Evolutionary conservation across 2,113 vertebrate genomes (phyloP).

Genomic region (Herpetotheres cachinnans): DNA sequence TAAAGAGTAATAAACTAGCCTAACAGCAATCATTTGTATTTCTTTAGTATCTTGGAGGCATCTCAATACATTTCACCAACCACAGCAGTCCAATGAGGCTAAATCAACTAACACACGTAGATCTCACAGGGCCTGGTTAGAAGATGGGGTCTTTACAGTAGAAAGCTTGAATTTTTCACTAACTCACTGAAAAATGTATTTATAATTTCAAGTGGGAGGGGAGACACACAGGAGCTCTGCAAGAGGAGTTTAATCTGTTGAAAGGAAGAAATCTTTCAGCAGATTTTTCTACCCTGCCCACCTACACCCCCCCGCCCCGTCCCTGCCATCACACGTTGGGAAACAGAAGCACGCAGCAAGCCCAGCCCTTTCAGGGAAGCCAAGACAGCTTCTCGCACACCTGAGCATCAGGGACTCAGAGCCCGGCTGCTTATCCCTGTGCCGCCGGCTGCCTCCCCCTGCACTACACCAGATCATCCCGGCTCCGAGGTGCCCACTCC

Average conservation of each 20-base stretch:
- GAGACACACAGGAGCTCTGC: not conserved
- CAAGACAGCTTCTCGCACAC: not conserved
- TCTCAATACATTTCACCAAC: not conserved
- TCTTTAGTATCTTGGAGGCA: not conserved
- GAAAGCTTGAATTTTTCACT: not conserved
- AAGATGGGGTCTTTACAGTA: not conserved
- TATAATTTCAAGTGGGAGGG: slow-evolving; percentile 32
- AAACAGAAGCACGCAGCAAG: not conserved
- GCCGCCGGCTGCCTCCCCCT: not conserved
- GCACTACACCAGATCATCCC: not conserved
- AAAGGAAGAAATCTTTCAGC: not conserved
- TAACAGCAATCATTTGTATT: not conserved
- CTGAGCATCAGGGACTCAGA: not conserved
- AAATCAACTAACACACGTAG: not conserved
- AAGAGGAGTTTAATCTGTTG: not conserved
- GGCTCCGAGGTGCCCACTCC: not conserved
- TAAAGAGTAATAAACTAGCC: slow-evolving; percentile 41
- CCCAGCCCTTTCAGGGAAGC: not conserved
- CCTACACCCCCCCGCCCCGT: not conserved
- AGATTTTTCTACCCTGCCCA: not conserved
- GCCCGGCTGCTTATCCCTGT: not conserved
- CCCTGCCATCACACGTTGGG: not conserved
- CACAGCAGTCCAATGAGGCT: not conserved
- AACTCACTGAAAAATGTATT: not conserved
- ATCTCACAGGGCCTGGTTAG: not conserved